Conservation (phyloP, 2,113 vertebrate genomes). For the Apodemus sylvaticus region DNA sequence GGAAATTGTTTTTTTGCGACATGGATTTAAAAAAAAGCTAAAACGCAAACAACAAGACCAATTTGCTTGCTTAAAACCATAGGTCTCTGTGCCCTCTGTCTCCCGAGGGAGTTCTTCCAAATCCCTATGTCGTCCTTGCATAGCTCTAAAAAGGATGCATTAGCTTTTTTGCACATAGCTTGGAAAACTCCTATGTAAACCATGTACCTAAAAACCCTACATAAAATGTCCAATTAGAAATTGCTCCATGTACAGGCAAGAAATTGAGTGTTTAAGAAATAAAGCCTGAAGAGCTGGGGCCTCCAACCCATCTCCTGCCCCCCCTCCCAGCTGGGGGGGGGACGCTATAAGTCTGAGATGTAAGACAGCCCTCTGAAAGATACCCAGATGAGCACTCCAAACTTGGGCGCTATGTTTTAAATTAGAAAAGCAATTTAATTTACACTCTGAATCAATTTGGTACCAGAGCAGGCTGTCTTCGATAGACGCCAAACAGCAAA, state of each 20-base stretch:
- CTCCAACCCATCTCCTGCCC: fast-evolving
- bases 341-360: too few species aligned
- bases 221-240: background rate
- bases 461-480: background rate
- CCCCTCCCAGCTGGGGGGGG: too few species aligned
- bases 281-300: slow-evolving; percentile 1
- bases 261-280: slow-evolving; percentile 58
- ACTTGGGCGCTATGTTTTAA: slow-evolving; percentile 46
- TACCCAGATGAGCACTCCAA: background rate
- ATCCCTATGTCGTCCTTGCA: background rate
- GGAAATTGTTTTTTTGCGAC: background rate
- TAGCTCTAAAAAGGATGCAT: background rate
- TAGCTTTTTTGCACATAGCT: background rate
- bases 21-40: background rate
- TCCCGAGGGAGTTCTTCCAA: background rate
- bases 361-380: background rate
- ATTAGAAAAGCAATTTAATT: slow-evolving; percentile 67
- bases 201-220: background rate
- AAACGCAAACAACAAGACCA: slow-evolving; percentile 26
- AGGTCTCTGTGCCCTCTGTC: background rate
- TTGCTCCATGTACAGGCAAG: background rate
- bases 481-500: background rate
- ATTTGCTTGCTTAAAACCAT: background rate
- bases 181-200: background rate
- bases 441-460: background rate